Percentiles rank a stretch among this genome's conserved stretches.
Evolutionary conservation across 2,797 vertebrate species (phyloP).

Genomic region (Tympanoctomys barrerae): DNA sequence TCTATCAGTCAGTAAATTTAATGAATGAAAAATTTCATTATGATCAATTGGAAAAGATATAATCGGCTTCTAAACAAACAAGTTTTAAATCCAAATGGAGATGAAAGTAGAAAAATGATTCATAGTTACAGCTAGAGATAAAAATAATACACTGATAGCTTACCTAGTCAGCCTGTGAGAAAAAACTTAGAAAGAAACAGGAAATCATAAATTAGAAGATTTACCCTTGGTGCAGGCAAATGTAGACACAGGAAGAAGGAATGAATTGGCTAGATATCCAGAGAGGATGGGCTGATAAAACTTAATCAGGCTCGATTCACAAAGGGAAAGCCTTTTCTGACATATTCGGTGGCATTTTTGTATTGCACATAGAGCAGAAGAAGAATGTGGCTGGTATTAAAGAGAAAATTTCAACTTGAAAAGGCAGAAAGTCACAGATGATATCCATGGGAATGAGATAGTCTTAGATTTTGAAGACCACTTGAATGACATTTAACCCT

Average conservation of each 20-base stretch:
- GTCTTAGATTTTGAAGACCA: not conserved
- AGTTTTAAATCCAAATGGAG: slow-evolving; percentile 23
- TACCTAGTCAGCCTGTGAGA: not conserved
- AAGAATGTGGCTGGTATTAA: slow-evolving; percentile 66
- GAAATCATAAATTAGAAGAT: slow-evolving; percentile 83
- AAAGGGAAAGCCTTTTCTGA: slow-evolving; percentile 78
- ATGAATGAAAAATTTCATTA: slow-evolving; percentile 51
- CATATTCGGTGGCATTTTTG: slow-evolving; percentile 79
- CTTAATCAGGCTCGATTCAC: slow-evolving; percentile 65
- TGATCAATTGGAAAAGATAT: not conserved
- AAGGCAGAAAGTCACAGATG: not conserved
- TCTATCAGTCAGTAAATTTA: not conserved
- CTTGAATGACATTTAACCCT: not conserved
- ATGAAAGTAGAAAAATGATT: slow-evolving; percentile 5
- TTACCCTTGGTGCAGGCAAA: slow-evolving; percentile 76
- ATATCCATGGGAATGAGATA: accelerated
- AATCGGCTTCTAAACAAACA: not conserved
- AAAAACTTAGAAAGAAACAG: slow-evolving; percentile 71
- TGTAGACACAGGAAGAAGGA: slow-evolving; percentile 69
- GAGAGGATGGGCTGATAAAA: slow-evolving; percentile 73
- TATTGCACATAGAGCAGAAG: slow-evolving; percentile 55
- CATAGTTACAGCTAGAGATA: slow-evolving; percentile 38
- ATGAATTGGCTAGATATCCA: slow-evolving; percentile 63
- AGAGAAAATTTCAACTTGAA: not conserved
- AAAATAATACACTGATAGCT: slow-evolving; percentile 39